Conservation (phyloP, 2,797 vertebrate genomes). For the Phoxinus dragarum region DNA sequence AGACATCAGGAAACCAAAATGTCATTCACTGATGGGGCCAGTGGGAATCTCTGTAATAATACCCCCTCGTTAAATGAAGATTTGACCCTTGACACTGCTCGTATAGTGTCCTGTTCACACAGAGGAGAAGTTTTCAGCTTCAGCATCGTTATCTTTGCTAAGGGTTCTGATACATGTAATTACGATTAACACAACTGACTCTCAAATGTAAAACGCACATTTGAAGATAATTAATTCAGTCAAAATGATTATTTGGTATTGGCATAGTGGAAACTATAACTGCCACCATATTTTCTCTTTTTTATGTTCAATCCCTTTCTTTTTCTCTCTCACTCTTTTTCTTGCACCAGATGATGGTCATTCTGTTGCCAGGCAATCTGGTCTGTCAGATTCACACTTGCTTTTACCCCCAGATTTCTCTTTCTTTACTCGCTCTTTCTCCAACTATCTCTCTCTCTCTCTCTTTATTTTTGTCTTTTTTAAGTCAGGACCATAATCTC, state of each 20-base stretch:
- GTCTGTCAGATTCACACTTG: slow-evolving; percentile 82
- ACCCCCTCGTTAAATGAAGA: slow-evolving; percentile 30
- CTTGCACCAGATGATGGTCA: slow-evolving; percentile 80
- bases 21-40: slow-evolving; percentile 48
- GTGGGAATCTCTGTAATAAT: slow-evolving; percentile 45
- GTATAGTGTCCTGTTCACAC: slow-evolving; percentile 1
- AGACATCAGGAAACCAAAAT: slow-evolving; percentile 69
- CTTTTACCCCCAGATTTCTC: slow-evolving; percentile 72
- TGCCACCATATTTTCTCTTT: slow-evolving; percentile 59
- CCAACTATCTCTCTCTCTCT: slow-evolving; percentile 53
- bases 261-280: slow-evolving; percentile 55
- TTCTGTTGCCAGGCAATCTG: slow-evolving; percentile 86
- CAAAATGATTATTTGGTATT: slow-evolving; percentile 51
- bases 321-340: slow-evolving; percentile 60
- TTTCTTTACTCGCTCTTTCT: slow-evolving; percentile 47
- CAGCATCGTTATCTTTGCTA: neutral
- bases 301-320: slow-evolving; percentile 71
- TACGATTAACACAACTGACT: neutral
- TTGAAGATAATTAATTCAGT: slow-evolving; percentile 42
- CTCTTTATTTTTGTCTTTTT: neutral
- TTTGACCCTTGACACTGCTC: slow-evolving; percentile 23
- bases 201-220: slow-evolving; percentile 1
- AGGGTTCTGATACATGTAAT: neutral
- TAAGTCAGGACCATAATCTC: slow-evolving; percentile 24
- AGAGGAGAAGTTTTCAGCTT: neutral